Base-by-base conservation (phyloP, 2,888 invertebrate species). In the Caprella mutica region DNA sequence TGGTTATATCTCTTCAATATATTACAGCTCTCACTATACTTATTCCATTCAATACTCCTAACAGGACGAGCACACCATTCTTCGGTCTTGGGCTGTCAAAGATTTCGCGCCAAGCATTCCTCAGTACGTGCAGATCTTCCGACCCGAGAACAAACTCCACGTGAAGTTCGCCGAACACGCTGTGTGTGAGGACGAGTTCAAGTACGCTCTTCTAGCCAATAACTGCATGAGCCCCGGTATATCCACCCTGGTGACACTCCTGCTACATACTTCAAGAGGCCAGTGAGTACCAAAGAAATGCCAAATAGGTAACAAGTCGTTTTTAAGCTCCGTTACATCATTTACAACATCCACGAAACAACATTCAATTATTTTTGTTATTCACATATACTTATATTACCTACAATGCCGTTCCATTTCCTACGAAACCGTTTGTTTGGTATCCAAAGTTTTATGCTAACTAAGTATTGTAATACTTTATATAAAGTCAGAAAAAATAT, bases 151-250 rank as follows among this genome's bases (percentile, higher is more conserved):
- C 74, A 97, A 97, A 72, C 80, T 97, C 68, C 97, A 97, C 76
- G 96, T 97, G 46, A 93, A 96, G 75, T 97, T 97, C 75, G 97
- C 97, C 39, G 96, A 97, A 72, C 93, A 90, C 73, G 91, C 96
- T 17, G 96, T 97, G 33, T 97, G 97, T 75, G 97, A 97, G 74
- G 96, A 97, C 72, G 97, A 97, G 75, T 94, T 97, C 76, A 97
- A 97, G 75, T 97, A 97, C 73, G 96, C 96, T 23, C 79, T 97
- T 59, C 77, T 97, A 67, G 96, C 97, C 63, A 97, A 97, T 77
- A 97, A 97, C 75, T 97, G 96, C 76, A 88, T 96, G 64, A 94
- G 93, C 74, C 96, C 96, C 0, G 97, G 96, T 17, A 92, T 93
- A 14, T 96, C 96, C 43, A 96, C 96, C 0, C 79, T 97, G 61